A percentile compares a stretch with the other conserved stretches of the same genome.
phyloP scores from a whole-genome alignment of 2,113 vertebrate genomes.

The Corythoichthys intestinalis region DNA sequence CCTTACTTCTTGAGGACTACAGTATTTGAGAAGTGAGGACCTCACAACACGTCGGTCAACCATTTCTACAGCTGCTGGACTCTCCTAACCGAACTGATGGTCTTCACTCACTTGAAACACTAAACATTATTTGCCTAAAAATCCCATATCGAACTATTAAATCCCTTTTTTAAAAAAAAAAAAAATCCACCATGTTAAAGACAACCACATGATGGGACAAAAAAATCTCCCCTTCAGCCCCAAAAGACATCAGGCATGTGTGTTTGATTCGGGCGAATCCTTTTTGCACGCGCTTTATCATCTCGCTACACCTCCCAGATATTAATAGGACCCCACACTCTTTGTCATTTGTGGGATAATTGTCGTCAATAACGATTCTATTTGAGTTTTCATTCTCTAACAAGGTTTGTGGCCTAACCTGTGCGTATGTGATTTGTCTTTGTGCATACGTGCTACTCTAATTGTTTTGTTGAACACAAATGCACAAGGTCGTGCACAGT shows the following conservation, averaged over 20 bases:
- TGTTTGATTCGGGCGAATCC: not conserved
- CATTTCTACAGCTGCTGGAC: constrained; percentile 20
- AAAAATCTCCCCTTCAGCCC: not conserved
- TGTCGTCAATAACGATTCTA: constrained; percentile 30
- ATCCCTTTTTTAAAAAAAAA: not conserved
- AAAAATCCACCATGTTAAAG: too few relatives aligned
- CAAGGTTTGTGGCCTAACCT: constrained; percentile 75
- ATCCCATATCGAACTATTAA: not conserved
- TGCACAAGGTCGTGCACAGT: constrained; percentile 9
- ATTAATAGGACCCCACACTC: constrained; percentile 16
- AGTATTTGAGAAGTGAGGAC: constrained; percentile 34
- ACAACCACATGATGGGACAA: not conserved
- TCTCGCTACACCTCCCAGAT: not conserved
- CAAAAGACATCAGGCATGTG: not conserved
- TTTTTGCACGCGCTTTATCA: not conserved
- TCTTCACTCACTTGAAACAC: not conserved
- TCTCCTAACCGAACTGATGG: not conserved
- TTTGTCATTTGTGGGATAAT: constrained; percentile 34
- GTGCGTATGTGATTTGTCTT: constrained; percentile 6
- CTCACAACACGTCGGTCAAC: constrained; percentile 18
- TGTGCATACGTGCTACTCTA: not conserved
- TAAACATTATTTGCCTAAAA: not conserved
- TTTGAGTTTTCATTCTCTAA: constrained; percentile 53
- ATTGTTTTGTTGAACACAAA: not conserved
- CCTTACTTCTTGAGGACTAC: constrained; percentile 46